These are phyloP conservation scores for Nomia melanderi DNA, from an alignment of 1,140 invertebrate genomes.

Conservation along the genomic window DNA sequence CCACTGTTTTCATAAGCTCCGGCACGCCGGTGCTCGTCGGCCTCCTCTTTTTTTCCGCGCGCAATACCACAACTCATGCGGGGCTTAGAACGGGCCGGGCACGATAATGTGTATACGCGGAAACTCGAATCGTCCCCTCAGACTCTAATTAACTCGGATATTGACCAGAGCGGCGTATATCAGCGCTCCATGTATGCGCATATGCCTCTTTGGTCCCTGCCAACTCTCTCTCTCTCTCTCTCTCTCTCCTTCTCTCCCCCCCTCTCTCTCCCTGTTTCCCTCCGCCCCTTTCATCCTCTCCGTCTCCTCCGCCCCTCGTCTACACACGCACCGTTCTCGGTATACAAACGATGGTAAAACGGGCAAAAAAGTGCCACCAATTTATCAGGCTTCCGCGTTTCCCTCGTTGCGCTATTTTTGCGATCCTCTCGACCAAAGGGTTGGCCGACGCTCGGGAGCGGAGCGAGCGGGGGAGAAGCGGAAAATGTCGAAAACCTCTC, in stretches of 20 bases:
- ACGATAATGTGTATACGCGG: slow-evolving; percentile 32
- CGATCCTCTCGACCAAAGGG: neutral
- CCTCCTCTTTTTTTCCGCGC: neutral
- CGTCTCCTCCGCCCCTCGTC: neutral
- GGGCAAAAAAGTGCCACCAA: slow-evolving; percentile 31
- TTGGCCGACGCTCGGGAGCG: too few relatives aligned
- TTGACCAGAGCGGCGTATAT: slow-evolving; percentile 50
- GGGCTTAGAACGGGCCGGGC: neutral
- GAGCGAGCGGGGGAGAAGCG: neutral
- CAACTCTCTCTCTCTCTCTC: too few relatives aligned
- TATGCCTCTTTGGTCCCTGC: neutral
- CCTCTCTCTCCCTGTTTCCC: too few relatives aligned
- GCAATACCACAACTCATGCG: slow-evolving; percentile 40
- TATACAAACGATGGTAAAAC: slow-evolving; percentile 18
- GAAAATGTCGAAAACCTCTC: slow-evolving; percentile 31
- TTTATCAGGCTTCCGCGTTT: slow-evolving; percentile 32
- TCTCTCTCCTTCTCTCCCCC: too few relatives aligned
- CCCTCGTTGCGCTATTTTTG: slow-evolving; percentile 19
- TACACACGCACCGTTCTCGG: neutral
- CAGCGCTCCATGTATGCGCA: slow-evolving; percentile 11
- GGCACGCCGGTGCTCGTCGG: neutral
- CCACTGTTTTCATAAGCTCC: slow-evolving; percentile 17
- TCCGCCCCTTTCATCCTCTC: too few relatives aligned
- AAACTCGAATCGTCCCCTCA: slow-evolving; percentile 55
- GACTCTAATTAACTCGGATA: slow-evolving; percentile 65